Conservation (phyloP, 2,797 vertebrate genomes). For the Labeo calbasu region DNA sequence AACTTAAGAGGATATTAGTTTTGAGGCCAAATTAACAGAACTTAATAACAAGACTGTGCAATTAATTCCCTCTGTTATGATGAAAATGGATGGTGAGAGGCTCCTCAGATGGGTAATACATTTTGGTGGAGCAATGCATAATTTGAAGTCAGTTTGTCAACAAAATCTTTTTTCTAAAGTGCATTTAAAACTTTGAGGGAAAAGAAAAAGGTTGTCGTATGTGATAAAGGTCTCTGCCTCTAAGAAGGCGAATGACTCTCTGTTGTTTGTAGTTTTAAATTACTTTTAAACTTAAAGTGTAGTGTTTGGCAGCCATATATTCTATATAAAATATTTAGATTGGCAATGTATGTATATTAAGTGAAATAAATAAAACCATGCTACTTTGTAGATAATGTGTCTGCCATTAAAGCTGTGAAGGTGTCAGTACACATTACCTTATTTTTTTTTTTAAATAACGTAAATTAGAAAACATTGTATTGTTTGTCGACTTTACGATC, state of each 20-base stretch:
- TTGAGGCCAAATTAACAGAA: neutral
- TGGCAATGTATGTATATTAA: neutral
- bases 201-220: neutral
- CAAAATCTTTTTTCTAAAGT: neutral
- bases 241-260: neutral
- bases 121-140: neutral
- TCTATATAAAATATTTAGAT: neutral
- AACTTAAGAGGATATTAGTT: neutral
- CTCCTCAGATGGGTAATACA: neutral
- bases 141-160: neutral
- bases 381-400: neutral
- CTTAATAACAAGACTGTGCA: neutral
- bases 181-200: too few species aligned
- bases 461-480: neutral
- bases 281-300: neutral
- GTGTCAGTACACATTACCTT: neutral
- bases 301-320: neutral
- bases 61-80: neutral
- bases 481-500: neutral
- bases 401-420: neutral
- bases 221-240: neutral
- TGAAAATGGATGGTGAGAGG: neutral
- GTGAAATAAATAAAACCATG: neutral
- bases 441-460: neutral
- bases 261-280: too few species aligned